Evolutionary conservation across 92 coral and sea anemone species (phyloP).

Genomic region (Phenganax marumi): DNA sequence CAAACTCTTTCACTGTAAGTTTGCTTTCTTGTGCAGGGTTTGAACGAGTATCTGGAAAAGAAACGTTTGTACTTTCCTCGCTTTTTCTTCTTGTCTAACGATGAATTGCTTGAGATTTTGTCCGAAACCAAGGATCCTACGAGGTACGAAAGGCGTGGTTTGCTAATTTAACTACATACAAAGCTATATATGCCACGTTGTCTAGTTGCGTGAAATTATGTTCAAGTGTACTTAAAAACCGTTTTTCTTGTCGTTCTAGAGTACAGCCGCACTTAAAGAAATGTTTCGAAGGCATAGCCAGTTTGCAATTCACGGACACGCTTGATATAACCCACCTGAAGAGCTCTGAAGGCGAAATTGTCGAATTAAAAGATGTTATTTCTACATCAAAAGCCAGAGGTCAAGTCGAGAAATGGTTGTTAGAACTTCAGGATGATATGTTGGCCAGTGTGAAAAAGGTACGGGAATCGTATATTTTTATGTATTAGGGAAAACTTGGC

Average conservation of each 20-base stretch:
- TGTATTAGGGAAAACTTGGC: too few species aligned
- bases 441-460: conserved; percentile 95
- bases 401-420: conserved; percentile 96
- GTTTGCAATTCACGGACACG: conserved; percentile 78
- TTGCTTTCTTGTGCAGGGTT: conserved; percentile 59
- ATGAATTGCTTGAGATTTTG: conserved; percentile 87
- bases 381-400: conserved; percentile 97
- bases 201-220: too few species aligned
- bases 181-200: too few species aligned
- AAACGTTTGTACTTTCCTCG: conserved; percentile 95
- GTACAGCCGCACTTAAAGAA: conserved; percentile 98
- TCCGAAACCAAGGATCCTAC: conserved; percentile 99
- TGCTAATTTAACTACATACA: too few species aligned
- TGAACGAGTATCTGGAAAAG: conserved; percentile 96
- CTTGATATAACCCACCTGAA: conserved; percentile 88
- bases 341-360: conserved; percentile 97
- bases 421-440: conserved; percentile 93
- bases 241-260: conserved; percentile 46
- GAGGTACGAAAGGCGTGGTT: conserved; percentile 54
- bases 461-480: not conserved
- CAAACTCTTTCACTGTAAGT: not conserved
- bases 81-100: conserved; percentile 95
- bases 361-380: conserved; percentile 75
- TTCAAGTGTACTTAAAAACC: not conserved
- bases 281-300: conserved; percentile 96